Evolutionary conservation across 2,888 invertebrate species (phyloP).

Genomic region (Drosophila anceps): DNA sequence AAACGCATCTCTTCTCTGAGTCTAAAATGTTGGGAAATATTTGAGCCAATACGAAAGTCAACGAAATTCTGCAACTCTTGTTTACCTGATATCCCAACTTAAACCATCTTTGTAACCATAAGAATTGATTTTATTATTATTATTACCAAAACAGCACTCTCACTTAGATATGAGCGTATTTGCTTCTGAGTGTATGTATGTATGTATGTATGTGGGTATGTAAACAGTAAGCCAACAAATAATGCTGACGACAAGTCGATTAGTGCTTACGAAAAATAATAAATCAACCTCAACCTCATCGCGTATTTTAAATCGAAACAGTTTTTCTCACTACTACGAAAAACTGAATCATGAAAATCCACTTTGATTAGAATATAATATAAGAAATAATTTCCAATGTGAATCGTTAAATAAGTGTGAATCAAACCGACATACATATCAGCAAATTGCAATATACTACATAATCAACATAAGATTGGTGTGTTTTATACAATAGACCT

Average conservation of each 20-base stretch:
- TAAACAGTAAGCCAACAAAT: constrained; percentile 10
- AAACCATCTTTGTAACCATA: background rate
- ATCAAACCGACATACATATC: constrained; percentile 29
- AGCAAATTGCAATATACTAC: constrained; percentile 16
- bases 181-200: background rate
- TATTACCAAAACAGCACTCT: constrained; percentile 16
- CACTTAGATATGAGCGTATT: background rate
- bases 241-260: constrained; percentile 23
- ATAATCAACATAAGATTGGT: constrained; percentile 15
- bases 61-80: background rate
- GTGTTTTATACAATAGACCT: constrained; percentile 6
- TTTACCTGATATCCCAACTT: background rate
- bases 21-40: too few species aligned
- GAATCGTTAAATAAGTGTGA: constrained; percentile 4
- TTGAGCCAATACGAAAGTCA: too few species aligned
- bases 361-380: background rate
- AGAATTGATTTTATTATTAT: constrained; percentile 3
- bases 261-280: constrained; percentile 16
- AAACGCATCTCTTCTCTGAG: background rate
- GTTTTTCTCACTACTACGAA: too few species aligned
- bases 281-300: background rate
- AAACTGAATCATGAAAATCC: background rate
- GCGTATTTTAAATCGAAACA: background rate
- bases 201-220: constrained; percentile 15
- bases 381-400: background rate